Evolutionary conservation across 1,140 invertebrate species (phyloP).

Genomic region (Zaprionus tsacasi): DNA sequence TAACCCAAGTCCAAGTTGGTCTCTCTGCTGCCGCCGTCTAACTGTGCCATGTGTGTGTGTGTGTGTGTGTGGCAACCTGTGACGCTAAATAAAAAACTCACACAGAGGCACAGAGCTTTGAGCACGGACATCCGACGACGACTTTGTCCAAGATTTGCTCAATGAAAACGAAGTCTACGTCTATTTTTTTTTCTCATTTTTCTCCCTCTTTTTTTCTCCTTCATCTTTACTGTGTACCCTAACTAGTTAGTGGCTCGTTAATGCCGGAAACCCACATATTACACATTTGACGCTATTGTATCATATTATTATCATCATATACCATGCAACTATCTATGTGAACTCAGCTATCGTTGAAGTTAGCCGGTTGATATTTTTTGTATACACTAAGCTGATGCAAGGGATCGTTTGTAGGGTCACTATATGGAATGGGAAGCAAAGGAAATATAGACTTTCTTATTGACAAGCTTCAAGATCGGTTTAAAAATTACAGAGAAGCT

Average conservation of each 20-base stretch:
- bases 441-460: no score
- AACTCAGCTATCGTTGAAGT: neutral
- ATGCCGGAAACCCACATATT: neutral
- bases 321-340: slow-evolving; percentile 1
- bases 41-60: slow-evolving; percentile 49
- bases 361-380: neutral
- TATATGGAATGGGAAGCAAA: no score
- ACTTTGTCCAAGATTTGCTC: slow-evolving; percentile 46
- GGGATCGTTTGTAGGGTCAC: no score
- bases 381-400: neutral
- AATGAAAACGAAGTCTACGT: slow-evolving; percentile 39
- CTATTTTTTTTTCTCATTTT: neutral
- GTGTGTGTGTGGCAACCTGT: slow-evolving; percentile 44
- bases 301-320: neutral
- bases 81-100: slow-evolving; percentile 23
- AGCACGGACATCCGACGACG: slow-evolving; percentile 45
- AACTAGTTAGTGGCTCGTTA: neutral
- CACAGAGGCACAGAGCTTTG: slow-evolving; percentile 27
- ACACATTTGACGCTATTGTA: neutral
- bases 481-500: no score
- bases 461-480: no score
- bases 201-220: neutral
- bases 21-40: slow-evolving; percentile 42
- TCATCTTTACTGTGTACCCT: neutral
- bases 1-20: slow-evolving; percentile 51